A percentile compares a stretch with the other conserved stretches of the same genome.
Conservation (phyloP, 2,113 vertebrate species). For the Pagrus major region DNA sequence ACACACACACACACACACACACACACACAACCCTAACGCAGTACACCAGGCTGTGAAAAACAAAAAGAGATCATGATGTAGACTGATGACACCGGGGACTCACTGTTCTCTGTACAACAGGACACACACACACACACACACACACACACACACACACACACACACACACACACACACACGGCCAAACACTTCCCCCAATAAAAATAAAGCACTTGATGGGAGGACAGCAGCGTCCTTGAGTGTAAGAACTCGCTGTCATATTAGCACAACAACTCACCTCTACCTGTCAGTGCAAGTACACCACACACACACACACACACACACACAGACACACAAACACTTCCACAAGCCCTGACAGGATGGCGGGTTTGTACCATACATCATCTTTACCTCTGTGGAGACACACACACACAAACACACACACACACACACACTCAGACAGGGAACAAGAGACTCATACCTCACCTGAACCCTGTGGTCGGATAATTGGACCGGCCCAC, state of each 20-base stretch:
- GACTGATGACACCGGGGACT: neutral
- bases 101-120: neutral
- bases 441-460: neutral
- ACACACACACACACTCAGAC: neutral
- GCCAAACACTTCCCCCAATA: neutral
- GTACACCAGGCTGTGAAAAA: neutral
- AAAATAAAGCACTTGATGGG: neutral
- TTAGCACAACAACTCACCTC: slow-evolving; percentile 43
- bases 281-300: slow-evolving; percentile 19
- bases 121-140: slow-evolving; percentile 8
- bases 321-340: neutral
- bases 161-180: slow-evolving; percentile 2
- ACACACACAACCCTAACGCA: too few species aligned
- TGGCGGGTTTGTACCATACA: neutral
- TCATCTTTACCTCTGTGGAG: slow-evolving; percentile 7
- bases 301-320: slow-evolving; percentile 25
- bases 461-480: neutral
- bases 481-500: neutral
- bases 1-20: too few species aligned
- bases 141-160: neutral
- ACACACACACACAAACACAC: neutral
- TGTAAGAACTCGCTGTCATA: slow-evolving; percentile 34
- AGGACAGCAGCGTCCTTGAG: slow-evolving; percentile 26
- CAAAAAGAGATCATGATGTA: neutral
- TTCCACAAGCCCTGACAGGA: too few species aligned